These are phyloP conservation scores for Lydus trimaculatus DNA, from an alignment of 2,888 invertebrate species.

Conservation along the genomic window DNA sequence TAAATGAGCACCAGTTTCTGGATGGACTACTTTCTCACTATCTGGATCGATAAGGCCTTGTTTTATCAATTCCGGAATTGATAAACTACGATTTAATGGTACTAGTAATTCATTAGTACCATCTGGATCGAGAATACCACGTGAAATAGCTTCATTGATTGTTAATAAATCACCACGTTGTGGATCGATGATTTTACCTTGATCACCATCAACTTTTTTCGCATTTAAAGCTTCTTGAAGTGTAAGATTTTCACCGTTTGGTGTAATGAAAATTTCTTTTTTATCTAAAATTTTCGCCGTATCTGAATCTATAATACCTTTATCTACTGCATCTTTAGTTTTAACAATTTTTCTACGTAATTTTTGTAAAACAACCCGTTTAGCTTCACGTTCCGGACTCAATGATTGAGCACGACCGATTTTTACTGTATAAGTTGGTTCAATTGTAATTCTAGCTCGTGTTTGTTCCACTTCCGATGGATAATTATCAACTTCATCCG, in stretches of 20 bases:
- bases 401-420: constrained; percentile 68
- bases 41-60: constrained; percentile 84
- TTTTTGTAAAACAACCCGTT: constrained; percentile 77
- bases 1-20: constrained; percentile 82
- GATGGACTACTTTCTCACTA: constrained; percentile 81
- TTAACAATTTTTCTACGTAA: constrained; percentile 78
- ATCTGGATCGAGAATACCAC: constrained; percentile 81
- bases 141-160: constrained; percentile 83
- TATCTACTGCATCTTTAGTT: constrained; percentile 79
- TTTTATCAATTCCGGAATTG: constrained; percentile 82
- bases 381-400: constrained; percentile 69
- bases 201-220: constrained; percentile 74
- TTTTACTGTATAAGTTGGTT: constrained; percentile 73
- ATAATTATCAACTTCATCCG: constrained; percentile 53
- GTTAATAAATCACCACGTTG: constrained; percentile 80
- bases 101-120: constrained; percentile 78
- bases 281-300: constrained; percentile 76
- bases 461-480: constrained; percentile 67
- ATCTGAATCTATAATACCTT: constrained; percentile 78
- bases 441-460: constrained; percentile 65
- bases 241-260: constrained; percentile 69
- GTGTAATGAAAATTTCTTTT: constrained; percentile 64
- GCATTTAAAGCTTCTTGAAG: constrained; percentile 78
- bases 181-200: constrained; percentile 84
- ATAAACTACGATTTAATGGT: constrained; percentile 81